phyloP scores from a whole-genome alignment of 2,113 vertebrate species.

The Leuciscus idus region DNA sequence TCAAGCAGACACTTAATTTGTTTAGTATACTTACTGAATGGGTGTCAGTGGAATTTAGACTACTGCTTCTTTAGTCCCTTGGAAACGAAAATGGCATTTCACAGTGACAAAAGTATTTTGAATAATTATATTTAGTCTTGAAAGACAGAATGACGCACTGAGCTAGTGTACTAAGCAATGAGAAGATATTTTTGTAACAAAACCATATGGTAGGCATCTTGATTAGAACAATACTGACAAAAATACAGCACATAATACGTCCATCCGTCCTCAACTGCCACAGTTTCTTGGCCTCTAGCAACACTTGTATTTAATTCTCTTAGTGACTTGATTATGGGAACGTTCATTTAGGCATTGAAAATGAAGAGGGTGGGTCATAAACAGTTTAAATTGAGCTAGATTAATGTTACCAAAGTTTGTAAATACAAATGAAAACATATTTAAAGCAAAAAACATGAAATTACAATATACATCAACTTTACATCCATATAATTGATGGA shows the following conservation, averaged over 20 bases:
- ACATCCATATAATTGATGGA: slow-evolving; percentile 46
- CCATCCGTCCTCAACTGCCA: background rate
- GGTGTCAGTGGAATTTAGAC: background rate
- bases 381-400: slow-evolving; percentile 12
- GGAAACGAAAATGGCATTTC: background rate
- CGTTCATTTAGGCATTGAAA: background rate
- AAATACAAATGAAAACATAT: background rate
- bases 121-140: background rate
- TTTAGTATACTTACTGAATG: background rate
- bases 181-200: slow-evolving; percentile 1
- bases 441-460: background rate
- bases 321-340: slow-evolving; percentile 22
- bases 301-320: slow-evolving; percentile 8
- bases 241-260: background rate
- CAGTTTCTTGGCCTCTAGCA: background rate
- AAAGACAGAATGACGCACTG: background rate
- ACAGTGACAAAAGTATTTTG: background rate
- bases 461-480: background rate
- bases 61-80: background rate
- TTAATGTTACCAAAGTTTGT: background rate
- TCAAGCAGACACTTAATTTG: slow-evolving; percentile 12
- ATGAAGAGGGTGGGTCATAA: background rate
- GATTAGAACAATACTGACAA: background rate
- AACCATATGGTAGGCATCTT: slow-evolving; percentile 1
- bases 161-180: background rate